Evolutionary conservation across 1,140 invertebrate genomes (phyloP).

Genomic region (Plectrocnemia conspersa): DNA sequence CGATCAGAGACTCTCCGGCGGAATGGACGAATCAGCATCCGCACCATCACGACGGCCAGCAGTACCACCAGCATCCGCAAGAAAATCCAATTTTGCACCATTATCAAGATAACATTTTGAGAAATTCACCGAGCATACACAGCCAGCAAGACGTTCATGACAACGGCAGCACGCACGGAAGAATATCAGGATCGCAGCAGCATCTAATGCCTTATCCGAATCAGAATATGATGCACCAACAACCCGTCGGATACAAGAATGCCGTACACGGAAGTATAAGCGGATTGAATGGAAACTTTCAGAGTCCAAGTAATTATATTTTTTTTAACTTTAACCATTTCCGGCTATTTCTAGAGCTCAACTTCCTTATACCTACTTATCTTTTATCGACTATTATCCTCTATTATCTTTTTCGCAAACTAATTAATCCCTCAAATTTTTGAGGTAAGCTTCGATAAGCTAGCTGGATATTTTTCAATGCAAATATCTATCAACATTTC

Average conservation of each 20-base stretch:
- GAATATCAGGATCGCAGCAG: slow-evolving; percentile 16
- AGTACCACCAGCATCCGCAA: slow-evolving; percentile 48
- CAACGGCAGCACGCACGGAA: slow-evolving; percentile 18
- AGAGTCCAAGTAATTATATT: slow-evolving; percentile 28
- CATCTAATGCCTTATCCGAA: slow-evolving; percentile 26
- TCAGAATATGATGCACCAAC: slow-evolving; percentile 14
- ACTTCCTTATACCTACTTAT: too few relatives aligned
- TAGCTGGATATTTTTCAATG: too few relatives aligned
- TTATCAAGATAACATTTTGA: slow-evolving; percentile 38
- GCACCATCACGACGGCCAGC: slow-evolving; percentile 39
- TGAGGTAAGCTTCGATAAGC: too few relatives aligned
- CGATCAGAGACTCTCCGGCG: slow-evolving; percentile 45
- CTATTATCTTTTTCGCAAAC: too few relatives aligned
- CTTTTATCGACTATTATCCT: too few relatives aligned
- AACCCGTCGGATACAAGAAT: slow-evolving; percentile 18
- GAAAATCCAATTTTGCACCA: slow-evolving; percentile 48
- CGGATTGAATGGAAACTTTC: slow-evolving; percentile 30
- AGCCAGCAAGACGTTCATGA: slow-evolving; percentile 27
- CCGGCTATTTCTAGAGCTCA: too few relatives aligned
- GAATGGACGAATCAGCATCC: slow-evolving; percentile 44
- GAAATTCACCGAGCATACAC: slow-evolving; percentile 28
- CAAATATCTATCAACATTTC: too few relatives aligned
- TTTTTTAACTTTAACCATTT: background rate
- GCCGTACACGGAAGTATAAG: slow-evolving; percentile 28
- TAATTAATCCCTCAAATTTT: too few relatives aligned